Conservation (phyloP, 2,113 vertebrate genomes). For the Pao palembangensis region DNA sequence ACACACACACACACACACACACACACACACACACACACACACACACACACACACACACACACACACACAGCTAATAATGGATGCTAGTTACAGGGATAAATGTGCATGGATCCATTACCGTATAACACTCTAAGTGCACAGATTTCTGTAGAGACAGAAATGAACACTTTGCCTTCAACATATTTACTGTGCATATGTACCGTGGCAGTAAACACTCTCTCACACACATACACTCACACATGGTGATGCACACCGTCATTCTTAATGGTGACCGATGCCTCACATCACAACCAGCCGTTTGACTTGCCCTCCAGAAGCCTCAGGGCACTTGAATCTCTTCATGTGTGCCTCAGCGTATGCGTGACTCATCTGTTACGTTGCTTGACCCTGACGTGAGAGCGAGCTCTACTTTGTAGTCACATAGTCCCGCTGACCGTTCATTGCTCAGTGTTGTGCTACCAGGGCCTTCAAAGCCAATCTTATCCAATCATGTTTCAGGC, state of each 20-base stretch:
- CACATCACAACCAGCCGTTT: constrained; percentile 51
- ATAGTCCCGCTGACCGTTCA: background rate
- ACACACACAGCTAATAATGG: constrained; percentile 11
- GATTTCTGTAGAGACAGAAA: background rate
- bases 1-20: constrained; percentile 12
- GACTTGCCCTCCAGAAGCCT: constrained; percentile 29
- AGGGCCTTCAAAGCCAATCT: no score
- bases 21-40: constrained; percentile 8
- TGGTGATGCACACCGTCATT: constrained; percentile 7
- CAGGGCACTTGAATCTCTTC: constrained; percentile 5
- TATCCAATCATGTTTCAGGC: no score
- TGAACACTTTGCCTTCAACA: constrained; percentile 7
- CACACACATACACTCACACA: constrained; percentile 16
- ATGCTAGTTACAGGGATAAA: constrained; percentile 8
- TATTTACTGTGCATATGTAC: constrained; percentile 24
- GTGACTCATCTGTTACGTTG: background rate
- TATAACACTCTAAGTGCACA: constrained; percentile 11
- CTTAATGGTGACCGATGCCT: constrained; percentile 44
- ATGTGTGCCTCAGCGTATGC: background rate
- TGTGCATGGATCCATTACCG: constrained; percentile 15
- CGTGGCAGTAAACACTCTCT: constrained; percentile 10
- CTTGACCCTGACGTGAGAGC: rapidly evolving
- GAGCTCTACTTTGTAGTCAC: background rate
- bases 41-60: constrained; percentile 11
- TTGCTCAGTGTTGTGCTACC: no score